phyloP scores from a whole-genome alignment of 2,888 invertebrate genomes.

The Frankliniella intonsa region DNA sequence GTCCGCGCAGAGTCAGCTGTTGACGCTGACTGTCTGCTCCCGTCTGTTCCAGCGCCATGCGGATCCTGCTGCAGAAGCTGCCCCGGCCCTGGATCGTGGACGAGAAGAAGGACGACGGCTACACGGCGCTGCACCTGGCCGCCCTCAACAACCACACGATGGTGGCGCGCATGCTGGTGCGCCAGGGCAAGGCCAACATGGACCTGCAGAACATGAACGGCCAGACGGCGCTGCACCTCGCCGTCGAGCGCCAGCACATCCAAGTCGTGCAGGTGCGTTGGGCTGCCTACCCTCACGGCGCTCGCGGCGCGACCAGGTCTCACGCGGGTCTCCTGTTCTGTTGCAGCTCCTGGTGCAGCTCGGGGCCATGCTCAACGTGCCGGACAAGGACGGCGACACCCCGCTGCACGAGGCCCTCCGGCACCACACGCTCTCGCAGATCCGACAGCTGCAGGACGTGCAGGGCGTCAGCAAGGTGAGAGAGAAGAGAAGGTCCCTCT shows the following conservation, averaged over 20 bases:
- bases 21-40: too few species aligned
- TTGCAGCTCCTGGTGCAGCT: slow-evolving; percentile 79
- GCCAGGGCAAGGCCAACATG: slow-evolving; percentile 85
- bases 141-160: slow-evolving; percentile 96
- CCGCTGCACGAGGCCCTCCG: slow-evolving; percentile 83
- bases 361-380: slow-evolving; percentile 89
- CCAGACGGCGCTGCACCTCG: slow-evolving; percentile 88
- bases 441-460: slow-evolving; percentile 91
- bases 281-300: slow-evolving; percentile 1
- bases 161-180: slow-evolving; percentile 85
- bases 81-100: slow-evolving; percentile 96
- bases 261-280: slow-evolving; percentile 79
- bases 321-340: not conserved
- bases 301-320: not conserved
- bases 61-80: slow-evolving; percentile 85
- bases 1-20: too few species aligned
- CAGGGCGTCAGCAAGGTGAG: slow-evolving; percentile 69
- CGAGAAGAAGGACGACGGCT: slow-evolving; percentile 97
- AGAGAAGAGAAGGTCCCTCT: not conserved
- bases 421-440: slow-evolving; percentile 92
- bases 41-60: slow-evolving; percentile 77
- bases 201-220: slow-evolving; percentile 94
- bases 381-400: slow-evolving; percentile 96
- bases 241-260: slow-evolving; percentile 95
- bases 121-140: slow-evolving; percentile 92